phyloP scores from a whole-genome alignment of 2,888 invertebrate genomes.

The Chrysopilus asiliformis region DNA sequence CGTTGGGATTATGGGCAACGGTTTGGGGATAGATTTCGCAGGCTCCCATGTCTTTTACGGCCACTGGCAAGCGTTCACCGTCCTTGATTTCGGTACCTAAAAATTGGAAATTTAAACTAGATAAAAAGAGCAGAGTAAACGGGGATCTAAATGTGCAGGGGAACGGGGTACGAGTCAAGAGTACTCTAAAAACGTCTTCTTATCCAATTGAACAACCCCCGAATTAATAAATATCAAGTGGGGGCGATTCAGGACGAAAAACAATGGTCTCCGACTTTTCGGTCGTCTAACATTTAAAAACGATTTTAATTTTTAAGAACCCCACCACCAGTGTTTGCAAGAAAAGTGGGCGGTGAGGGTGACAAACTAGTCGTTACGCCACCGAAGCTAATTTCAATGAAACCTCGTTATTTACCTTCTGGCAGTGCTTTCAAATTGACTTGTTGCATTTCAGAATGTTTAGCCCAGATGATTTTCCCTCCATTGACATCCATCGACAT shows the following conservation, averaged over 20 bases:
- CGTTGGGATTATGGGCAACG: conserved; percentile 96
- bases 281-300: conserved; percentile 1
- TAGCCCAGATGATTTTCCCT: conserved; percentile 98
- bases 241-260: no score
- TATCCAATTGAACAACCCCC: not conserved
- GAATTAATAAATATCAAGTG: no score
- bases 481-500: conserved; percentile 98
- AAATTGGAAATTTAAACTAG: no score
- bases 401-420: conserved; percentile 40
- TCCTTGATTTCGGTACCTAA: conserved; percentile 62
- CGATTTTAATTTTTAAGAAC: not conserved
- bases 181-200: no score
- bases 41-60: conserved; percentile 97
- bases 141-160: no score
- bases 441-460: conserved; percentile 96
- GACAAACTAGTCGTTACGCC: no score
- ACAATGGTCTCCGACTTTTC: no score
- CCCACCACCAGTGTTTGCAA: not conserved
- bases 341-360: no score
- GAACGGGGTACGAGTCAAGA: no score
- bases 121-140: not conserved
- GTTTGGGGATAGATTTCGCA: conserved; percentile 99
- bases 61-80: conserved; percentile 83
- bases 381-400: not conserved
- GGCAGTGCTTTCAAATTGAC: conserved; percentile 78